Base-by-base conservation (phyloP, 2,888 invertebrate species). In the Cataglyphis livida region DNA sequence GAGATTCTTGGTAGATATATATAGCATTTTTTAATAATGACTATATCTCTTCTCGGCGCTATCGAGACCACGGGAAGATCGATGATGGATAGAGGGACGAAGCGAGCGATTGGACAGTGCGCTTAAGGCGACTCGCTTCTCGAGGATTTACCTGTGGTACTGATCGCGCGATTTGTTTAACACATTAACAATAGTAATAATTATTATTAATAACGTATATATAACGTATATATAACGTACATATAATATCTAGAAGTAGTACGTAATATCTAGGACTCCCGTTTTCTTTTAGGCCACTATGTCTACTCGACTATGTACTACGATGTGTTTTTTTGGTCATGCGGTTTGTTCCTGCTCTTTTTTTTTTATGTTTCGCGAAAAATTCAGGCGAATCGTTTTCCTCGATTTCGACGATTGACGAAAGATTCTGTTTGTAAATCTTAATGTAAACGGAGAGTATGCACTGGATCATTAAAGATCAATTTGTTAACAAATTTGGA, bases 231-330 rank as follows among this genome's bases (percentile, higher is more conserved):
- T 21, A 88, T 89, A 90, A 87, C 79, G 82, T 90, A 78, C 41
- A 91, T 85, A 83, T 90, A 91, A 88, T 89, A 90, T 88, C 87
- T 91, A 91, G 83, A 89, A 87, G 71, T 90, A 89, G 85, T 90
- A 90, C 85, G 86, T 71, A 71, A 71, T 71, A 71, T 57, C 71
- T 71, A 71, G 84, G 83, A 84, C 18, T 62, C n/a, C 44, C 59
- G 61, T 81, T 44, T 15, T 82, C 71, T 73, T 76, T 86, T 90
- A 87, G 88, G 88, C 90, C 88, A 85, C 88, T 90, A 21, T 21
- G 21, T 21, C 21, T 21, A 89, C 88, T 82, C 81, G 81, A 84
- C 89, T 90, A 89, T 57, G 51, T 76, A 32, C 88, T 90, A 87
- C 85, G 54, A 61, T 70, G 86, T 85, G 73, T 85, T 48, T 84